phyloP scores from a whole-genome alignment of 2,888 invertebrate genomes.

The Epistrophella euchroma region DNA sequence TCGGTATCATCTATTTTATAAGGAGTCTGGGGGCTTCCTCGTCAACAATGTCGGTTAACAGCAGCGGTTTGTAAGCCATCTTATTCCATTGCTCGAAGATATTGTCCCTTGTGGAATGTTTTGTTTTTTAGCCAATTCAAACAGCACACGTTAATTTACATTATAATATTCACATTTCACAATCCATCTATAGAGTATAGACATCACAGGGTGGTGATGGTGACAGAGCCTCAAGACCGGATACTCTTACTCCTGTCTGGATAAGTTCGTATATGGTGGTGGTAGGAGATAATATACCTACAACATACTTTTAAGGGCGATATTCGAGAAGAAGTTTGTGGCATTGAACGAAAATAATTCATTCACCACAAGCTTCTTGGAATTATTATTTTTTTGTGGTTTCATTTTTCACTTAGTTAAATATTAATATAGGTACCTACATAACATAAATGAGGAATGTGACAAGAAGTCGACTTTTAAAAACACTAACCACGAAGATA shows the following conservation, averaged over 20 bases:
- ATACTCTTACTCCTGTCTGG: constrained; percentile 43
- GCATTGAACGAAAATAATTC: constrained; percentile 57
- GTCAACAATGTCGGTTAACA: constrained; percentile 57
- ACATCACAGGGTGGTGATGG: constrained; percentile 22
- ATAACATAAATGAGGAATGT: constrained; percentile 56
- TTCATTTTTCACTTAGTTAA: constrained; percentile 38
- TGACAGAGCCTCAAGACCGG: constrained; percentile 28
- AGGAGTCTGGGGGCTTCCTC: constrained; percentile 41
- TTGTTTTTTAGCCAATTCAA: constrained; percentile 43
- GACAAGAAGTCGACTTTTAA: constrained; percentile 55
- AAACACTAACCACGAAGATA: constrained; percentile 41
- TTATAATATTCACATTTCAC: constrained; percentile 72
- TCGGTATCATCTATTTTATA: background rate
- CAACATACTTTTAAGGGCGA: constrained; percentile 39
- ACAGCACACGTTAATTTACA: constrained; percentile 63
- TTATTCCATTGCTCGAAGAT: constrained; percentile 16
- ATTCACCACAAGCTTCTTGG: constrained; percentile 70
- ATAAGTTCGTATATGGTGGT: background rate
- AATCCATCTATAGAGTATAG: constrained; percentile 25
- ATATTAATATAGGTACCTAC: background rate
- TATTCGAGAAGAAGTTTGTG: constrained; percentile 67
- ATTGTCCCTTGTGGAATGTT: constrained; percentile 60
- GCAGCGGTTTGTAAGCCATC: constrained; percentile 60
- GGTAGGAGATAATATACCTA: background rate
- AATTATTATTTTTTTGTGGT: constrained; percentile 69